These are phyloP conservation scores for Branchellion lobata DNA, from an alignment of 2,888 invertebrate genomes.

Conservation along the genomic window DNA sequence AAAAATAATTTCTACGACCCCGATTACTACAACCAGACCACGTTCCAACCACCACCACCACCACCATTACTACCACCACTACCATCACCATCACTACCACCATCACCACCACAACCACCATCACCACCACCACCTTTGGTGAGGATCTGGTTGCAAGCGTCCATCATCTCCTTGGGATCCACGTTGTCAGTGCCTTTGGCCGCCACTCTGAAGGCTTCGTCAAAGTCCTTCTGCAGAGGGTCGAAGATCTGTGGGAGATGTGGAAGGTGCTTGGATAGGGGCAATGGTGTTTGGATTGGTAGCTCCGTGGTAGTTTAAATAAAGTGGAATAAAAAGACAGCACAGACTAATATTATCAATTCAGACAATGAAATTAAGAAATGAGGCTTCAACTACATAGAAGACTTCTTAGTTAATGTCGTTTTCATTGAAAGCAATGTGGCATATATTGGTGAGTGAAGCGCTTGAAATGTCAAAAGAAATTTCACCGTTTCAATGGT, in stretches of 20 bases:
- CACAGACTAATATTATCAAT: background rate
- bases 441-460: too few species aligned
- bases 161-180: conserved; percentile 27
- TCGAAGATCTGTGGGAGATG: background rate
- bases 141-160: background rate
- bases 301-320: background rate
- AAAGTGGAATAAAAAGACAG: too few species aligned
- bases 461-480: too few species aligned
- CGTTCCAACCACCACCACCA: too few species aligned
- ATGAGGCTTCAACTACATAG: too few species aligned
- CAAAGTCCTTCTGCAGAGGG: background rate
- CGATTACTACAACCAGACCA: too few species aligned
- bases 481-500: background rate
- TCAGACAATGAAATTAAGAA: background rate
- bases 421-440: too few species aligned
- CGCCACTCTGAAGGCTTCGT: background rate
- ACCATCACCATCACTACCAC: too few species aligned
- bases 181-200: background rate
- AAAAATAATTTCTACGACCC: too few species aligned
- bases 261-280: background rate
- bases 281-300: conserved; percentile 47
- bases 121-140: conserved; percentile 1
- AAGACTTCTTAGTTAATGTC: too few species aligned
- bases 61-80: too few species aligned
- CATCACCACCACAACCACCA: too few species aligned